These are phyloP conservation scores for Erythrocercus mccallii DNA, from an alignment of 2,113 vertebrate species.

Conservation along the genomic window DNA sequence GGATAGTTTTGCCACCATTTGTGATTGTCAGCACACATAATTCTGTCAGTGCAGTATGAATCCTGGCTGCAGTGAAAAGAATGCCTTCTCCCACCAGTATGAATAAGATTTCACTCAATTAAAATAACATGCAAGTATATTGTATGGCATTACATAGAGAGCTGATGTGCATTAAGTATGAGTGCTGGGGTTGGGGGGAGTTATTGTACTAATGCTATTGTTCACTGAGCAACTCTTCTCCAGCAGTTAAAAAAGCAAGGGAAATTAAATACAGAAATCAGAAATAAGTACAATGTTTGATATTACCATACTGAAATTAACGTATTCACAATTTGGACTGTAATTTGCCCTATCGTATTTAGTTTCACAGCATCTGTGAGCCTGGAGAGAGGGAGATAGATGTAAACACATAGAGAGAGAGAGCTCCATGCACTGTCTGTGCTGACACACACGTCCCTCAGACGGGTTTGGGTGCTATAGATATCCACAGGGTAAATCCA, in stretches of 20 bases:
- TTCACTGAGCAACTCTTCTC: background rate
- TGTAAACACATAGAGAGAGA: background rate
- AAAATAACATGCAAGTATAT: constrained; percentile 43
- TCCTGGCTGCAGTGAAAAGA: constrained; percentile 63
- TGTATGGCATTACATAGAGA: constrained; percentile 6
- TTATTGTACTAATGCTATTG: constrained; percentile 24
- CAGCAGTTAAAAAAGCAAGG: constrained; percentile 11
- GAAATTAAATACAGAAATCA: constrained; percentile 60
- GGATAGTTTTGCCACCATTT: constrained; percentile 50
- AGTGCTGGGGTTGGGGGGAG: constrained; percentile 7
- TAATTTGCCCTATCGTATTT: background rate
- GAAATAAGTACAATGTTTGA: constrained; percentile 43
- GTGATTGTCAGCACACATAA: constrained; percentile 63
- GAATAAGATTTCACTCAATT: constrained; percentile 63
- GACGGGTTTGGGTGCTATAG: rapidly evolving
- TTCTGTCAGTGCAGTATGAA: constrained; percentile 58
- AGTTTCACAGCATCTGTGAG: background rate
- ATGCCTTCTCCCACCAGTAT: constrained; percentile 33
- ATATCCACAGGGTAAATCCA: background rate
- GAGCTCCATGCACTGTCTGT: background rate
- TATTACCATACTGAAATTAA: constrained; percentile 35
- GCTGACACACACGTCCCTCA: background rate
- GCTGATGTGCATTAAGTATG: constrained; percentile 21
- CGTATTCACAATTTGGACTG: constrained; percentile 19
- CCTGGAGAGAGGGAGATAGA: background rate